Conservation (phyloP, 2,113 vertebrate species). For the Chaetodon auriga region DNA sequence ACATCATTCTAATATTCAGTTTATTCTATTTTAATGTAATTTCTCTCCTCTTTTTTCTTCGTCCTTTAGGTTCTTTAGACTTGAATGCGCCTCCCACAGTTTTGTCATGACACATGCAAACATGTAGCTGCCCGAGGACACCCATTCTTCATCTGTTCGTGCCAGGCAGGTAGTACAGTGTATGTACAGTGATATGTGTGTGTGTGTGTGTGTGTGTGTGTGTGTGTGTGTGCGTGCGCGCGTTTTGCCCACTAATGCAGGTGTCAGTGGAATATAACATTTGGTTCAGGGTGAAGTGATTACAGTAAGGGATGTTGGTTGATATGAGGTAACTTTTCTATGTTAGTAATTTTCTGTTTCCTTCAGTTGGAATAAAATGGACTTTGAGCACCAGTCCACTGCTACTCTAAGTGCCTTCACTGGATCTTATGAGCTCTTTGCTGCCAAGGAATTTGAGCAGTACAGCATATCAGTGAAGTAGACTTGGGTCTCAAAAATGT, state of each 20-base stretch:
- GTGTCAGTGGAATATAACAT: neutral
- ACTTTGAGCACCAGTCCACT: neutral
- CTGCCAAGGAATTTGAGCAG: neutral
- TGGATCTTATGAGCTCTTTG: neutral
- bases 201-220: neutral
- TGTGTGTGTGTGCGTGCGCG: too few species aligned
- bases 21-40: neutral
- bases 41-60: neutral
- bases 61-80: neutral
- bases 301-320: neutral
- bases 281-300: neutral
- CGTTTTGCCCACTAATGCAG: neutral
- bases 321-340: slow-evolving; percentile 11
- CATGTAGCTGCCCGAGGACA: neutral
- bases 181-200: neutral
- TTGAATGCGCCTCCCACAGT: neutral
- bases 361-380: slow-evolving; percentile 1
- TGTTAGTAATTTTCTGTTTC: slow-evolving; percentile 21
- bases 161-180: neutral
- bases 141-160: neutral
- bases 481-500: neutral
- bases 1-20: neutral
- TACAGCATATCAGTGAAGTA: neutral
- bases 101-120: neutral
- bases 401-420: neutral